Evolutionary conservation across 2,888 invertebrate species (phyloP).

Genomic region (Apamea crenata): DNA sequence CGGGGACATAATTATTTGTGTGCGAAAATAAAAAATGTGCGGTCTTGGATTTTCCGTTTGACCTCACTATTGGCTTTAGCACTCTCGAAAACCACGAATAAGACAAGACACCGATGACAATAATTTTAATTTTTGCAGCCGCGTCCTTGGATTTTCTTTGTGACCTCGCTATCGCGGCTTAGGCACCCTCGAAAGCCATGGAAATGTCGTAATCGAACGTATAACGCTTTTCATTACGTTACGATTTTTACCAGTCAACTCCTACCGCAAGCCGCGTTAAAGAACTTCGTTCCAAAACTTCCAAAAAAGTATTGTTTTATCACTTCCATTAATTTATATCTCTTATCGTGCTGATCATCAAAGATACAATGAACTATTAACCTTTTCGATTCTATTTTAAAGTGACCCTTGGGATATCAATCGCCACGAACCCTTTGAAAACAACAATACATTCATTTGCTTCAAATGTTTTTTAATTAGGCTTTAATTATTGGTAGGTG

Average conservation of each 20-base stretch:
- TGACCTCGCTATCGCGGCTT: too few relatives aligned
- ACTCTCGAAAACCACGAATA: too few relatives aligned
- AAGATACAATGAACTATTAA: slow-evolving; percentile 2
- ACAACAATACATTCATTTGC: slow-evolving; percentile 9
- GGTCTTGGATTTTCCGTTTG: too few relatives aligned
- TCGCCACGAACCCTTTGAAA: slow-evolving; percentile 8
- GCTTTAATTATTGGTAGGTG: background rate
- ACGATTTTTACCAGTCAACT: too few relatives aligned
- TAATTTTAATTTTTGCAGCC: too few relatives aligned
- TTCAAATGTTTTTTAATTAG: background rate
- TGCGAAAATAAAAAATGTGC: background rate
- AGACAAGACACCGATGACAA: too few relatives aligned
- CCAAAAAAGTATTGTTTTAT: background rate
- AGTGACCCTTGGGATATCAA: slow-evolving; percentile 5
- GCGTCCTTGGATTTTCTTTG: too few relatives aligned
- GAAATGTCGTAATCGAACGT: too few relatives aligned
- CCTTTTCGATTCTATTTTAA: background rate
- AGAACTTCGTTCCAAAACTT: background rate
- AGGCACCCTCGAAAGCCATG: too few relatives aligned
- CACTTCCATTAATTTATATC: background rate
- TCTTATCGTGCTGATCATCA: slow-evolving; percentile 3
- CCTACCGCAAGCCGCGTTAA: too few relatives aligned
- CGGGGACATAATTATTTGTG: background rate
- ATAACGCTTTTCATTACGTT: too few relatives aligned
- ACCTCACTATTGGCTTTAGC: too few relatives aligned